These are phyloP conservation scores for Cebus imitator DNA, from an alignment of 2,113 vertebrate genomes.

Conservation along the genomic window DNA sequence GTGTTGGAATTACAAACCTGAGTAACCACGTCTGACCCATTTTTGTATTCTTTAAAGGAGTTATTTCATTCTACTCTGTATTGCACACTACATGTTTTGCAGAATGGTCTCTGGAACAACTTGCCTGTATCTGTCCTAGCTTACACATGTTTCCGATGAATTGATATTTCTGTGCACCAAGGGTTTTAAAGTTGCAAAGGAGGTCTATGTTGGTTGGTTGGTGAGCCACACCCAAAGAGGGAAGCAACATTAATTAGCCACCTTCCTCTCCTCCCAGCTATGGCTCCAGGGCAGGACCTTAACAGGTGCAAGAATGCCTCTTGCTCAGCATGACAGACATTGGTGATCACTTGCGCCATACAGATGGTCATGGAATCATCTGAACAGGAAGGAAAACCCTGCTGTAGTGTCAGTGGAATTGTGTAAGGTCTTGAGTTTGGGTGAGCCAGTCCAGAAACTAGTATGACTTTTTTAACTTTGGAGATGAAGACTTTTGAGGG, in stretches of 20 bases:
- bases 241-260: background rate
- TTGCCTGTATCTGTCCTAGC: background rate
- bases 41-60: background rate
- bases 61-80: constrained; percentile 15
- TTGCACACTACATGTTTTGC: background rate
- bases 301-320: background rate
- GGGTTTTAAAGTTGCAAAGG: background rate
- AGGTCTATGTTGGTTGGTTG: background rate
- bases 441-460: background rate
- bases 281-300: background rate
- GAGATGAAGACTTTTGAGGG: background rate
- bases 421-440: background rate
- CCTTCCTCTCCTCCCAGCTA: background rate
- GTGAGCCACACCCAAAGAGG: background rate
- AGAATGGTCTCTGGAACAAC: background rate
- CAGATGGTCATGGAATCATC: background rate
- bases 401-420: background rate
- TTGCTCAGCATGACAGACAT: background rate
- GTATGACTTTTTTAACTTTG: background rate
- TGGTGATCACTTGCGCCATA: background rate
- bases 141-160: background rate
- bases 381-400: background rate
- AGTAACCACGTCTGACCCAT: too few species aligned
- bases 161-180: background rate
- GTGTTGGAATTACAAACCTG: too few species aligned